These are phyloP conservation scores for Acropora yongei DNA, from an alignment of 64 coral and sea anemone genomes.

Conservation along the genomic window DNA sequence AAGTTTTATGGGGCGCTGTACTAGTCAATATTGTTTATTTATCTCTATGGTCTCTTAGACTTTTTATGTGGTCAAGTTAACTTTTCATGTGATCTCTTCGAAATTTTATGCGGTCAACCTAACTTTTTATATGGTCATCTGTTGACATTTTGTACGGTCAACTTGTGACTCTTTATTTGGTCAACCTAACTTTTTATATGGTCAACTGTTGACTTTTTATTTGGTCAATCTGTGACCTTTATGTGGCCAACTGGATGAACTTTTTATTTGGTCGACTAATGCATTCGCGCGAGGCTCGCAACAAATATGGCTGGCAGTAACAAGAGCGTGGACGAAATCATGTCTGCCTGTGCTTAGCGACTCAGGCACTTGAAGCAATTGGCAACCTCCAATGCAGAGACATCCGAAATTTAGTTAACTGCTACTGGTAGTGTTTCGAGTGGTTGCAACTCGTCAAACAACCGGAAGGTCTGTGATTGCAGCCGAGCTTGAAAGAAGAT, in stretches of 20 bases:
- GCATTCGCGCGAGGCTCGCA: background rate
- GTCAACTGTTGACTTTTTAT: background rate
- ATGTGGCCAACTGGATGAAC: background rate
- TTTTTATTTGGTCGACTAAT: slow-evolving; percentile 40
- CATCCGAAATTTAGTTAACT: slow-evolving; percentile 43
- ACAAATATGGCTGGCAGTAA: background rate
- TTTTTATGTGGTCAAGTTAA: too few species aligned
- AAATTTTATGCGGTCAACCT: background rate
- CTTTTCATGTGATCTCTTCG: too few species aligned
- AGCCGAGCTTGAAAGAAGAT: background rate
- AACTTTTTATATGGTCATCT: too few species aligned
- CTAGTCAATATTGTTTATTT: too few species aligned
- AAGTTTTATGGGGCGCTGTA: too few species aligned
- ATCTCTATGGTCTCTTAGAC: too few species aligned
- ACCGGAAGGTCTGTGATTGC: background rate
- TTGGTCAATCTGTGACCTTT: too few species aligned
- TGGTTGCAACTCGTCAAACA: background rate
- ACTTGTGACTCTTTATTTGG: too few species aligned
- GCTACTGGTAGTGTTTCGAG: background rate
- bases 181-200: too few species aligned
- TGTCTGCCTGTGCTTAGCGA: background rate
- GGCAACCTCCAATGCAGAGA: background rate
- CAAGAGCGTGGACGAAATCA: background rate
- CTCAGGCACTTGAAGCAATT: too few species aligned
- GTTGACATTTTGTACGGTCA: too few species aligned